These are phyloP conservation scores for Hypotaenidia philippensis DNA, from an alignment of 2,797 vertebrate genomes.

Conservation along the genomic window DNA sequence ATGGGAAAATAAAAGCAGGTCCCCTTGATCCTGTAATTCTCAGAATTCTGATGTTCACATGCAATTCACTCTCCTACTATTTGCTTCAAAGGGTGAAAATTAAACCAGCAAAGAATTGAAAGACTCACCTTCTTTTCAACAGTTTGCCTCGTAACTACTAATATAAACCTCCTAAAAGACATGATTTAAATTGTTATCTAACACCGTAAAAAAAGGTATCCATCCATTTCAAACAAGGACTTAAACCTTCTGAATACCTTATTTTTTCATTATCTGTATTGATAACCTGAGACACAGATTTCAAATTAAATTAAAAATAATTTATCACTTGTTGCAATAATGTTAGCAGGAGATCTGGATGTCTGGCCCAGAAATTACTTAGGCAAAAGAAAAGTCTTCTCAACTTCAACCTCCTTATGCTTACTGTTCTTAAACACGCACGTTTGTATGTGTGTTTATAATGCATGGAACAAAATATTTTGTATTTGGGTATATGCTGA, in stretches of 20 bases:
- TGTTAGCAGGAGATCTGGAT: background rate
- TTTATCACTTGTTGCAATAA: background rate
- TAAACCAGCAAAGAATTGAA: background rate
- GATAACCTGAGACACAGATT: background rate
- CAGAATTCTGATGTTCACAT: background rate
- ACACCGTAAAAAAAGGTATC: background rate
- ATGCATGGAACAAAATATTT: background rate
- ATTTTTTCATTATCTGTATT: accelerated
- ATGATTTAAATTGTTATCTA: background rate
- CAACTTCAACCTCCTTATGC: background rate
- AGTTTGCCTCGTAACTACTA: background rate
- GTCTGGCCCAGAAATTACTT: background rate
- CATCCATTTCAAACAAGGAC: background rate
- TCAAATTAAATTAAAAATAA: background rate
- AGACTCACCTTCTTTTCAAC: background rate
- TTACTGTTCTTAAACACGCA: background rate
- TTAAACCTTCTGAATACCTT: background rate
- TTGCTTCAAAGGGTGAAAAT: background rate
- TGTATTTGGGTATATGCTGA: background rate
- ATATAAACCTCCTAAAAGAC: background rate
- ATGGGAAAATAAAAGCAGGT: background rate
- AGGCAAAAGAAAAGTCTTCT: background rate
- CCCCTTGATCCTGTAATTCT: background rate
- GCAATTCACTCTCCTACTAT: background rate
- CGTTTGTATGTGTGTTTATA: background rate